Conservation (phyloP, 2,113 vertebrate genomes). For the Xenus cinereus region DNA sequence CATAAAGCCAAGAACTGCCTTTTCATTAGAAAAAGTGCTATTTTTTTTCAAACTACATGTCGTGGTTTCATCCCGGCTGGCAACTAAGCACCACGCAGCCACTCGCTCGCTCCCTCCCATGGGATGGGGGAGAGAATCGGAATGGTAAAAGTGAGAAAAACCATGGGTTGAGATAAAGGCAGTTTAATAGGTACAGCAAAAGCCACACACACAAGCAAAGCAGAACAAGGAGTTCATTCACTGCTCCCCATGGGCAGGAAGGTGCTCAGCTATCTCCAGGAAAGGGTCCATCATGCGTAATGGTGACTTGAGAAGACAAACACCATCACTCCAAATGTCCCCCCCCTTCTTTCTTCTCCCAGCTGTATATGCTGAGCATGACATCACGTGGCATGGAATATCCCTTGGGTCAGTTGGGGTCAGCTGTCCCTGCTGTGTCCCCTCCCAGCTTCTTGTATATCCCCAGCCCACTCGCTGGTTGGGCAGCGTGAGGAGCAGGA, state of each 20-base stretch:
- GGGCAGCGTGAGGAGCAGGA: not conserved
- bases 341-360: not conserved
- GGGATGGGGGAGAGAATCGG: not conserved
- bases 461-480: accelerated
- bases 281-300: accelerated
- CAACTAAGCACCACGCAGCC: not conserved
- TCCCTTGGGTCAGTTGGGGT: not conserved
- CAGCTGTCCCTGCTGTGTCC: not conserved
- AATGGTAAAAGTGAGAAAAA: not conserved
- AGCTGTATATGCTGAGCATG: not conserved
- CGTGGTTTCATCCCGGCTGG: accelerated
- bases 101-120: accelerated
- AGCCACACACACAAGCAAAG: accelerated
- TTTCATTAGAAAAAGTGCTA: not conserved
- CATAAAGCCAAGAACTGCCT: not conserved
- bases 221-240: not conserved
- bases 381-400: accelerated
- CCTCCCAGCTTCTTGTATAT: not conserved
- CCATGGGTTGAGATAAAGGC: accelerated
- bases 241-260: accelerated
- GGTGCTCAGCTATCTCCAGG: not conserved
- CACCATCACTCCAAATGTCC: accelerated
- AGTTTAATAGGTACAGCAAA: not conserved
- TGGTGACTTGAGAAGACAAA: not conserved
- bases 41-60: not conserved